phyloP scores from a whole-genome alignment of 2,797 vertebrate species.

The Danionella dracula region DNA sequence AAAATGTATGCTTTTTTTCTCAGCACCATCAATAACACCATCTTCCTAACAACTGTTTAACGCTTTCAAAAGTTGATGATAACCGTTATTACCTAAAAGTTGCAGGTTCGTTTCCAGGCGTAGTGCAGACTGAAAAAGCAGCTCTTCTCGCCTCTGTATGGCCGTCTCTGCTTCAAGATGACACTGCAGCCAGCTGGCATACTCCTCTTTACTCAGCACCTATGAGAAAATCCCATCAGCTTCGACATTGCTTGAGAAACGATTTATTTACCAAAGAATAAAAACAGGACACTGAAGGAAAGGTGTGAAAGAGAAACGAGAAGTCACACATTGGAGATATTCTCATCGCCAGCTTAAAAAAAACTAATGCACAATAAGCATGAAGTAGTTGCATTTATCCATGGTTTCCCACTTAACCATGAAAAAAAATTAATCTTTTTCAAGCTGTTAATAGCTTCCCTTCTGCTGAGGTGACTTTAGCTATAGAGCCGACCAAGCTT shows the following conservation, averaged over 20 bases:
- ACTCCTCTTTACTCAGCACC: conserved; percentile 88
- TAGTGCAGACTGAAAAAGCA: conserved; percentile 87
- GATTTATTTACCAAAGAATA: no score
- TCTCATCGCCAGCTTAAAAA: background rate
- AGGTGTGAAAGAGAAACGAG: background rate
- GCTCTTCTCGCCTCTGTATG: conserved; percentile 86
- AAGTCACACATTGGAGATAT: background rate
- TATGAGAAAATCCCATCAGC: no score
- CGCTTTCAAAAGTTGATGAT: no score
- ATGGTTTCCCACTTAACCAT: background rate
- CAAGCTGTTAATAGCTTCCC: conserved; percentile 6
- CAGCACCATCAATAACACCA: no score
- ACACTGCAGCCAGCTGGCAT: conserved; percentile 85
- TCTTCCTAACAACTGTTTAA: no score
- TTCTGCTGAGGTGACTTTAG: conserved; percentile 17
- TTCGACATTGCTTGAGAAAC: no score
- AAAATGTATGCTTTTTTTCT: no score
- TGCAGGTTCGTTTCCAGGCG: conserved; percentile 90
- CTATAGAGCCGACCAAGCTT: background rate
- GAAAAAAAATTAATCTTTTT: background rate
- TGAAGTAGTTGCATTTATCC: background rate
- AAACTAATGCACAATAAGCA: conserved; percentile 11
- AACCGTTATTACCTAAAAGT: conserved; percentile 78
- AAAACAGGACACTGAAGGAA: background rate
- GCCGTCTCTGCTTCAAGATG: conserved; percentile 91